These are phyloP conservation scores for Sebastes alutus DNA, from an alignment of 2,797 vertebrate genomes.

Conservation along the genomic window DNA sequence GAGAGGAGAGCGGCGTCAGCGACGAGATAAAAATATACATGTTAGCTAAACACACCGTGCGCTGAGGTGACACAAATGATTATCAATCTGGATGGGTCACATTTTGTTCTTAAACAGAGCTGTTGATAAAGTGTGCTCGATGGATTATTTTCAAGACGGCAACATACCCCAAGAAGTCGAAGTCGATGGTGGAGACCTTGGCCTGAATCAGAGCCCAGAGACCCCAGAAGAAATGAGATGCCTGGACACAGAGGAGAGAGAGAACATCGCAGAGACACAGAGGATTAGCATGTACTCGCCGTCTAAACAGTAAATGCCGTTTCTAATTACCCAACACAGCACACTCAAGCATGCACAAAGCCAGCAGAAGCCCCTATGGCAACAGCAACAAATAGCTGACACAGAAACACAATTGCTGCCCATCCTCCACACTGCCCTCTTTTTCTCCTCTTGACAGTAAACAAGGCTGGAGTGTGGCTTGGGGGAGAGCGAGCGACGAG, in stretches of 20 bases:
- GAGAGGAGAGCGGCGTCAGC: not conserved
- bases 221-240: conserved; percentile 95
- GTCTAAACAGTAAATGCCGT: conserved; percentile 19
- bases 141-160: conserved; percentile 1
- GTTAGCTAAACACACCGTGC: not conserved
- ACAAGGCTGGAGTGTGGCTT: conserved; percentile 34
- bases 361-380: conserved; percentile 23
- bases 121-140: not conserved
- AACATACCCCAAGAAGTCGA: conserved; percentile 94
- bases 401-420: conserved; percentile 44
- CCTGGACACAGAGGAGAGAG: conserved; percentile 74
- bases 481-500: not conserved
- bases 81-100: not conserved
- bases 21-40: conserved; percentile 10
- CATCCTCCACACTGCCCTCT: conserved; percentile 42
- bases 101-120: conserved; percentile 13
- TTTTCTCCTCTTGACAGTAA: conserved; percentile 50
- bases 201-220: conserved; percentile 96
- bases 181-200: conserved; percentile 94
- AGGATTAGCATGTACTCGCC: not conserved
- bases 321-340: conserved; percentile 39
- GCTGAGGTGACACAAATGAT: not conserved
- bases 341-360: conserved; percentile 18
- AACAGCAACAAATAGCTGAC: conserved; percentile 39
- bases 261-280: not conserved